Evolutionary conservation across 92 coral and sea anemone genomes (phyloP), one percentile per base, ranked within the genome.

Genomic region (Zoanthus sansibaricus): DNA sequence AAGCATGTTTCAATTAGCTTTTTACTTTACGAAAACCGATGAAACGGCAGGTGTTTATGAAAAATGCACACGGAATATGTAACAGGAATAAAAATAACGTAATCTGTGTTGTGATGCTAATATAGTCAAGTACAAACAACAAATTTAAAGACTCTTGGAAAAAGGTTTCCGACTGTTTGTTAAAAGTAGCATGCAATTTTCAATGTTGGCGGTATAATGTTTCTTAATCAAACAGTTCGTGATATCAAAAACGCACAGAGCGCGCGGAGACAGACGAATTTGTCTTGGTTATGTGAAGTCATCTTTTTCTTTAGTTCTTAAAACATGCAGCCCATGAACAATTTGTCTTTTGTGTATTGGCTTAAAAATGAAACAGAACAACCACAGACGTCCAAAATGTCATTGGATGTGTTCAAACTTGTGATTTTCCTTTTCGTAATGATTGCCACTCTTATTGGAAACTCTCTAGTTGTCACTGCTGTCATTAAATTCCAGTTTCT

Each of bases 371-470:
- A 32, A 11, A 45, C 85, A 71, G 58, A 64, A 46, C 9, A 45
- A 12, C 64, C 20, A 30, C 75, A 66, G 44, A 10, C 8, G 9
- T 3, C 62, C 8, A 66, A 6, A 15, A 52, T n/a, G 9, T 88
- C 77, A 3, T 75, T 86, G 3, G 70, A 86, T 25, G 87, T 71
- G 45, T 76, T 83, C 70, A 88, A 94, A 72, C 82, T 88, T 46
- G 25, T 76, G 47, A 87, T 88, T 17, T 95, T 94, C 89, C 42
- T 80, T 16, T 9, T 83, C 2, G 89, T 94, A 0, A 96, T 96
- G 46, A 25, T 83, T 0, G 91, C 96, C 4, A 92, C 98, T 4
- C 18, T 95, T 44, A 82, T 87, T 7, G 98, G 98, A 8, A 96
- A 96, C 74, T 59, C 80, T 59, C 75, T 96, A 16, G 91, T 96